phyloP scores from a whole-genome alignment of 2,888 invertebrate genomes.

The Calameuta pallipes region DNA sequence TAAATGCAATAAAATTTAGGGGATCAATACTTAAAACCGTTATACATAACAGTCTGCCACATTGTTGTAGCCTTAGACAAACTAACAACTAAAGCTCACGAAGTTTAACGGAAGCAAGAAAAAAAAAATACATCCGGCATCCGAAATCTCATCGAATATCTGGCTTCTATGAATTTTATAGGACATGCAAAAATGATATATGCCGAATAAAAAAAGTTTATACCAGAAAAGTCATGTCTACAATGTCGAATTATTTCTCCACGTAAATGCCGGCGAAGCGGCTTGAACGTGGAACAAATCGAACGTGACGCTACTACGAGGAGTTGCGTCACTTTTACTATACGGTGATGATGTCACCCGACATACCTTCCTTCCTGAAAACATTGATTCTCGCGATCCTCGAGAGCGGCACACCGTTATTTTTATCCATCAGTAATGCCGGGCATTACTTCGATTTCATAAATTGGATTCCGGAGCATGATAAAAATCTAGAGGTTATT shows the following conservation, averaged over 20 bases:
- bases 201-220: neutral
- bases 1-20: neutral
- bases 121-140: neutral
- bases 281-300: constrained; percentile 23
- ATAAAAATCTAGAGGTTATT: neutral
- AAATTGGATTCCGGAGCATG: neutral
- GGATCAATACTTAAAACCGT: neutral
- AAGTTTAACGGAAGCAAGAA: neutral
- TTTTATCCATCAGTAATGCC: constrained; percentile 12
- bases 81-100: neutral
- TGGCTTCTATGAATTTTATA: neutral
- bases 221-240: neutral
- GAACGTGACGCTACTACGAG: constrained; percentile 49
- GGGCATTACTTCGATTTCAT: neutral
- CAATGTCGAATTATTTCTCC: neutral
- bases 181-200: neutral
- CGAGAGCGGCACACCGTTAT: constrained; percentile 32
- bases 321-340: constrained; percentile 60
- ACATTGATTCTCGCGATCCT: constrained; percentile 42
- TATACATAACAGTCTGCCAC: neutral
- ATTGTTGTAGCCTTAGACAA: neutral
- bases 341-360: constrained; percentile 62
- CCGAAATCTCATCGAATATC: neutral
- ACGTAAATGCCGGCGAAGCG: neutral
- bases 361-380: constrained; percentile 50